These are phyloP conservation scores for Podocnemis expansa DNA, from an alignment of 2,113 vertebrate genomes.

Conservation along the genomic window DNA sequence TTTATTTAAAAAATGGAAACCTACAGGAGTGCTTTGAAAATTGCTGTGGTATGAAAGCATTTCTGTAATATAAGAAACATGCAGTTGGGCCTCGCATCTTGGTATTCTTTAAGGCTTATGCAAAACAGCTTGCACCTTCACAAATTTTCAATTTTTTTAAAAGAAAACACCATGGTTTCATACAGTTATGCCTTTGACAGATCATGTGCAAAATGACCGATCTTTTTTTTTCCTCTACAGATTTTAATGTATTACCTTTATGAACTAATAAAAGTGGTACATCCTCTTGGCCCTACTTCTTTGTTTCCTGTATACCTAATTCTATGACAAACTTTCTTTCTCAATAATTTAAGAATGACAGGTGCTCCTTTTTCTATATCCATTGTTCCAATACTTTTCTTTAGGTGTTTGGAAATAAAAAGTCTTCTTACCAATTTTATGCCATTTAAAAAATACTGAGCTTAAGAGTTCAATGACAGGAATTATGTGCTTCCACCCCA, in stretches of 20 bases:
- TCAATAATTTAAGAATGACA: background rate
- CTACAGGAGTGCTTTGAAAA: slow-evolving; percentile 60
- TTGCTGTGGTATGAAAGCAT: slow-evolving; percentile 31
- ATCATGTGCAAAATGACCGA: slow-evolving; percentile 3
- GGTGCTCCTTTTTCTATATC: background rate
- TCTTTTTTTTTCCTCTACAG: slow-evolving; percentile 38
- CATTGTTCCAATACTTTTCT: background rate
- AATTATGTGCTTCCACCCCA: background rate
- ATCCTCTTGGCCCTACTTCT: background rate
- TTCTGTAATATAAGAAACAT: slow-evolving; percentile 69
- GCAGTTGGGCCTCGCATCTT: slow-evolving; percentile 39
- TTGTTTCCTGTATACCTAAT: background rate
- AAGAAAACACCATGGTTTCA: slow-evolving; percentile 32
- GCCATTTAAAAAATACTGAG: slow-evolving; percentile 1
- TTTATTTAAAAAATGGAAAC: slow-evolving; percentile 68
- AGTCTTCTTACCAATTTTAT: background rate
- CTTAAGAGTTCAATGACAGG: background rate
- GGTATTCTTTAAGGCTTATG: slow-evolving; percentile 17
- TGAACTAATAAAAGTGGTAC: slow-evolving; percentile 64
- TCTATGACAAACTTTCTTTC: background rate
- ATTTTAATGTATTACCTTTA: slow-evolving; percentile 1
- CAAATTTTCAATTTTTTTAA: slow-evolving; percentile 3
- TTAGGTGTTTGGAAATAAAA: background rate
- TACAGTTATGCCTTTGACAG: slow-evolving; percentile 12
- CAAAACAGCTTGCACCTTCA: slow-evolving; percentile 2